phyloP scores from a whole-genome alignment of 2,797 vertebrate species.

The Tamandua tetradactyla region DNA sequence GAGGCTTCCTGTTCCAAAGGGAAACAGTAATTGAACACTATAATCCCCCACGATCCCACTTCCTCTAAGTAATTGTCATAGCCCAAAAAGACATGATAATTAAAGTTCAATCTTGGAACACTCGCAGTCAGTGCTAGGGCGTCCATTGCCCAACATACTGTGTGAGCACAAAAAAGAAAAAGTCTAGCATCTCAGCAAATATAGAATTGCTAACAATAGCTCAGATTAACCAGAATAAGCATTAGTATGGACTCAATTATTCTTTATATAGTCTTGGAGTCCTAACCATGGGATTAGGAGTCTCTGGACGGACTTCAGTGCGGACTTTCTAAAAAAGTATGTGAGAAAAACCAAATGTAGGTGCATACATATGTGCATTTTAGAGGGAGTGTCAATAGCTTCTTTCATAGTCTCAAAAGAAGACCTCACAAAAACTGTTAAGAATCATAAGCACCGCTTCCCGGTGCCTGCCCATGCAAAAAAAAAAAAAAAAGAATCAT shows the following conservation, averaged over 20 bases:
- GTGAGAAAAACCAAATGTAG: background rate
- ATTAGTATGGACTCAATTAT: background rate
- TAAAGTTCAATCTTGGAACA: constrained; percentile 45
- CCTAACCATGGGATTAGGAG: background rate
- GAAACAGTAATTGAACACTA: constrained; percentile 47
- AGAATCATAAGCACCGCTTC: background rate
- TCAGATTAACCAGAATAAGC: constrained; percentile 19
- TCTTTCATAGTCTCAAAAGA: constrained; percentile 1
- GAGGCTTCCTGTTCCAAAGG: constrained; percentile 36
- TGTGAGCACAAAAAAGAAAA: background rate
- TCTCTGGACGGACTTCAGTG: background rate
- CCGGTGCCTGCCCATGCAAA: no score
- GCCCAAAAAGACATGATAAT: constrained; percentile 49
- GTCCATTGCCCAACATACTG: background rate
- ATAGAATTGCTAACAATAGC: background rate
- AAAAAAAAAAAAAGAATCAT: no score
- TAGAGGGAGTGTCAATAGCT: background rate
- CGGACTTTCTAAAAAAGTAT: background rate
- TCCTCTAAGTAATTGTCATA: constrained; percentile 50
- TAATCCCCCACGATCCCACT: constrained; percentile 45
- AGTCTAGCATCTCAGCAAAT: background rate
- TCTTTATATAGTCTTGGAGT: background rate
- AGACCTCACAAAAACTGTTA: background rate
- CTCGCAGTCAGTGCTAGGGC: background rate
- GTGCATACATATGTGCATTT: background rate